Evolutionary conservation across 2,797 vertebrate species (phyloP).

Genomic region (Chelidonichthys spinosus): DNA sequence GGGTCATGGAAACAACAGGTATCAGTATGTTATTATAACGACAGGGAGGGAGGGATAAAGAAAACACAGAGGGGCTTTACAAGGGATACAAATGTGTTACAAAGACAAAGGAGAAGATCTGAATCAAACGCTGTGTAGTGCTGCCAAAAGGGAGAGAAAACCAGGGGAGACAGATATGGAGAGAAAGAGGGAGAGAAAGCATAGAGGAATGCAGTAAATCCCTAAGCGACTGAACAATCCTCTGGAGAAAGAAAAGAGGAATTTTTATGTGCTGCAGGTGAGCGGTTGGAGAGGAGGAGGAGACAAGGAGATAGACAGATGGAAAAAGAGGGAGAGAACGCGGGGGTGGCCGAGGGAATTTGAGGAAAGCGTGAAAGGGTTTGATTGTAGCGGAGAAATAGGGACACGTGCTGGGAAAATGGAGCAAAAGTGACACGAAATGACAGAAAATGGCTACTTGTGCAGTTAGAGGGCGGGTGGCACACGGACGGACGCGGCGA

Average conservation of each 20-base stretch:
- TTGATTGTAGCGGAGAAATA: constrained; percentile 71
- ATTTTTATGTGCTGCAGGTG: constrained; percentile 92
- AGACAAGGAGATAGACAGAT: constrained; percentile 71
- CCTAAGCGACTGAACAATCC: constrained; percentile 82
- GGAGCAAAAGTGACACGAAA: constrained; percentile 64
- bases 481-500: constrained; percentile 33
- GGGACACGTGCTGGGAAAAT: constrained; percentile 70
- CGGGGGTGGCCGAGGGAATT: constrained; percentile 79
- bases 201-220: constrained; percentile 87
- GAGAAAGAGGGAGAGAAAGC: constrained; percentile 70
- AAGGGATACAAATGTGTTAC: constrained; percentile 75
- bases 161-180: constrained; percentile 68
- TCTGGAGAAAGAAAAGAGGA: constrained; percentile 88
- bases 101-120: constrained; percentile 72
- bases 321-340: constrained; percentile 72
- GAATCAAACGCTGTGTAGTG: constrained; percentile 65
- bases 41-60: constrained; percentile 60
- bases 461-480: constrained; percentile 45
- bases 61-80: constrained; percentile 57
- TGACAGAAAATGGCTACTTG: constrained; percentile 59
- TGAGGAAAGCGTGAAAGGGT: constrained; percentile 75
- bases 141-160: constrained; percentile 71
- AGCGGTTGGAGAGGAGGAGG: constrained; percentile 75
- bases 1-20: constrained; percentile 65
- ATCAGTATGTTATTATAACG: constrained; percentile 51